Base-by-base conservation (phyloP, 2,888 invertebrate genomes). In the Dromius quadrimaculatus region DNA sequence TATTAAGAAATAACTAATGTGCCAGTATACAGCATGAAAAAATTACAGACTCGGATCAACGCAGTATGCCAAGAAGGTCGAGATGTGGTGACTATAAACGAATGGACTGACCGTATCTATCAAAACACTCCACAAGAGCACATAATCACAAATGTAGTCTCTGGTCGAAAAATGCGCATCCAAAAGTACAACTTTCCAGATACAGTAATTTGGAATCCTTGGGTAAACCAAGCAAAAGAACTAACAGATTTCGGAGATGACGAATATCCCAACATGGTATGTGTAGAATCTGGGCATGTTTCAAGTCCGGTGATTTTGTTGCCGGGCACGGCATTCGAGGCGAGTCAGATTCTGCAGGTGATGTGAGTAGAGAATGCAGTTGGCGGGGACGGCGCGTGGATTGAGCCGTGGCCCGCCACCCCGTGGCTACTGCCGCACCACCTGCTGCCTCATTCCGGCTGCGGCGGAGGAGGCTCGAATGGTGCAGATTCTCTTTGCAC, bases 191-290 rank as follows among this genome's bases (percentile, higher is more conserved):
- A 97, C 84, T 94, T 97, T 81, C 95, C 96, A 0, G 97, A 97
- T 79, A 95, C 80, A 85, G 97, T 97, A 74, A 89, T 97, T 74
- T 98, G 97, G 97, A 97, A 97, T 86, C 97, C 97, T 0, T 97
- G 97, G 97, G 85, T 91, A 74, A 95, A 96, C 78, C 93, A 92
- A 82, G 96, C 97, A 20, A 92, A 94, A 77, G 94, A 94, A 81
- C 94, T 97, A 85, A 87, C 90, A 1, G 97, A 97, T 84, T 95
- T 97, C 82, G 97, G 95, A n/a, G 95, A 97, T 83, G 95, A 96
- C 79, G 97, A 97, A 83, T 97, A 94, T 84, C 94, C 94, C 6
- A 94, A 94, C 82, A 97, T 98, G 97, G 88, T 97, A 76, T 98
- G 97, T 83, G 94, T 98, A 73, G 97, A 97, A 84, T 92, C 95